Base-by-base conservation (phyloP, 2,113 vertebrate species). In the Hystrix cristata region DNA sequence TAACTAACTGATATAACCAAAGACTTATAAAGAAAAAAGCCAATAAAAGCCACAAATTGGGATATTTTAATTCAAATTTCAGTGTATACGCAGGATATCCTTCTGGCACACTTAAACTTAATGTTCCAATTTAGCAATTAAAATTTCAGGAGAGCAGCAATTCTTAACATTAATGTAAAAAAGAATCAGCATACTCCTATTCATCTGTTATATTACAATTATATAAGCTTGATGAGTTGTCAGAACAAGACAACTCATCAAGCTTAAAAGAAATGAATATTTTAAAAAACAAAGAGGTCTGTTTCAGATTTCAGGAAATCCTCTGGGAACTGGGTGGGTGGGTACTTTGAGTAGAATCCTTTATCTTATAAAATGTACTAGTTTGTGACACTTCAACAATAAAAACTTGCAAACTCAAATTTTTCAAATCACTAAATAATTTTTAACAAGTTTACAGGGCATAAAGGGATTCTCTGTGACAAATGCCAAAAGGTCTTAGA, bases 241-340 rank as follows among this genome's bases (percentile, higher is more conserved):
- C 5, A 80, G 29, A 89, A 81, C 25, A 83, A 78, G 19, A 67
- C 46, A 76, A 62, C 11, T 67, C 76, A 89, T 51, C 34, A 92
- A 79, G 95, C 19, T 46, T 82, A 60, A 80, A 90, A 51, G 43
- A 19, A 13, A 43, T 0, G 3, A 12, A 1, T 84, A 86, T 85
- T 83, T 48, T 2, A 43, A 94, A 94, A 64, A 76, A 59, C 74
- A 65, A 43, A 78, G 2, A 64, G 16, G 64, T 48, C 15, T 38
- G 90, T 87, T 92, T 94, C 69, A 95, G 86, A 94, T 29, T 91
- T 96, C 34, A 95, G 31, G 67, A 81, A 89, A 51, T 69, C 19
- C 31, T 84, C 46, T 53, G 48, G 53, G 23, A 86, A 48, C 27
- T 31, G 67, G n/a, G n/a, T 38, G 34, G 0, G 25, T 16, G 25